These are phyloP conservation scores for Lerista edwardsae DNA, from an alignment of 2,797 vertebrate species.

Conservation along the genomic window DNA sequence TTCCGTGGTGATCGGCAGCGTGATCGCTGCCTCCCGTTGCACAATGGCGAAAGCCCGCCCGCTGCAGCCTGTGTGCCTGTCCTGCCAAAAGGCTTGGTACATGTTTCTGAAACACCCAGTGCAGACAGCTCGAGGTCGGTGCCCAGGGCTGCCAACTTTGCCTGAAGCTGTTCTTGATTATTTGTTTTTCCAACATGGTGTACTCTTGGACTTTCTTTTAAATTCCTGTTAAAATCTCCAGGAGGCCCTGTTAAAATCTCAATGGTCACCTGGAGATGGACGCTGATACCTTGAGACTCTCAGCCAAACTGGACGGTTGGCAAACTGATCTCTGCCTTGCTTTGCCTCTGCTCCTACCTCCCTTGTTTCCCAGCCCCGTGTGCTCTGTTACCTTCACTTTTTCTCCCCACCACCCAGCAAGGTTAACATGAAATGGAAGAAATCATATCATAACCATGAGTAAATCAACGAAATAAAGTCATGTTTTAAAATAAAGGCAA, in stretches of 20 bases:
- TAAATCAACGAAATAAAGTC: conserved; percentile 69
- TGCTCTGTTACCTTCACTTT: neutral
- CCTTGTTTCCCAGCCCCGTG: too few relatives aligned
- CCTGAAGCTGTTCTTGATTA: too few relatives aligned
- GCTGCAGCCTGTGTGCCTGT: too few relatives aligned
- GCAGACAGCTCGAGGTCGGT: neutral
- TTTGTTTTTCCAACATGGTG: too few relatives aligned
- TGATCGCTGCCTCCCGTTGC: too few relatives aligned
- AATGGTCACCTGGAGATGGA: too few relatives aligned
- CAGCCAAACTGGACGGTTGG: neutral
- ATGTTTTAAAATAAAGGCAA: conserved; percentile 70
- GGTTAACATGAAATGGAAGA: conserved; percentile 55
- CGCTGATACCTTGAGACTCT: neutral
- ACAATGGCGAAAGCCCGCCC: too few relatives aligned
- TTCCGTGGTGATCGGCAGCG: too few relatives aligned
- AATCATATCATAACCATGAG: conserved; percentile 68
- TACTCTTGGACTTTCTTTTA: too few relatives aligned
- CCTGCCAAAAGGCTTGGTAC: neutral
- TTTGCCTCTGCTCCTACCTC: neutral
- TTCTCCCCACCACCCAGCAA: neutral
- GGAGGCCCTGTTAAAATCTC: too few relatives aligned
- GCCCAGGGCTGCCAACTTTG: too few relatives aligned
- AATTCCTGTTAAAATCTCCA: neutral
- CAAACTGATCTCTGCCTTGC: neutral
- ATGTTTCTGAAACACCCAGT: neutral